phyloP scores from a whole-genome alignment of 2,113 vertebrate species.

The Mustela nigripes region DNA sequence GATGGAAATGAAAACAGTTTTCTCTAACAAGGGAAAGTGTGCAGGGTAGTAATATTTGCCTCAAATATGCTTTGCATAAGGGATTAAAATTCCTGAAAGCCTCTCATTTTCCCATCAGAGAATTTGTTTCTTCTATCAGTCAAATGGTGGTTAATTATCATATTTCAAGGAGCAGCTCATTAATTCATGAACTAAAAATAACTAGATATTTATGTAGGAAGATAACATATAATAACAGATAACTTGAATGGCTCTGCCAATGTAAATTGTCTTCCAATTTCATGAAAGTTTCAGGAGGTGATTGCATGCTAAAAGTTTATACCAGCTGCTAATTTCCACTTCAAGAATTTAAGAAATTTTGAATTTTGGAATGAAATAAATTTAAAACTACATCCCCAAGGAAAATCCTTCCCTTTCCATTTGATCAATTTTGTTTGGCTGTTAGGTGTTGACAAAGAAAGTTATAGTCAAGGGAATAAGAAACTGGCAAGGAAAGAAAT shows the following conservation, averaged over 20 bases:
- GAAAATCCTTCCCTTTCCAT: constrained; percentile 9
- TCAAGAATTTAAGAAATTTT: constrained; percentile 49
- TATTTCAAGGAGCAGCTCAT: constrained; percentile 79
- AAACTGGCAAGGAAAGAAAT: not conserved
- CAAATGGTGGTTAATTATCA: constrained; percentile 78
- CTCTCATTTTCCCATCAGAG: constrained; percentile 74
- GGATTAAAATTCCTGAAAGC: constrained; percentile 82
- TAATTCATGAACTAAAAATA: constrained; percentile 83
- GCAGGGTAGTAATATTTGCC: constrained; percentile 74
- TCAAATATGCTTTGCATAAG: constrained; percentile 74
- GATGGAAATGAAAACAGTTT: constrained; percentile 85
- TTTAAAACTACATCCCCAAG: not conserved
- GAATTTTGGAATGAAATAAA: constrained; percentile 56
- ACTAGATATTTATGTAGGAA: constrained; percentile 73
- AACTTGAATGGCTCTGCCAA: not conserved
- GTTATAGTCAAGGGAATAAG: not conserved
- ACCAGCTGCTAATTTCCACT: constrained; percentile 32
- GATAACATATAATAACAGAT: constrained; percentile 70
- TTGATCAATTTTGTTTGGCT: constrained; percentile 54
- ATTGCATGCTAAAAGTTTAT: constrained; percentile 58
- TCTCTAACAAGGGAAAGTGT: constrained; percentile 75
- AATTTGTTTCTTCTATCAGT: constrained; percentile 78
- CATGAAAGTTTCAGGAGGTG: constrained; percentile 64
- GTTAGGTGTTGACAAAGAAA: constrained; percentile 53
- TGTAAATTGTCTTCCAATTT: constrained; percentile 41